Evolutionary conservation across 2,797 vertebrate species (phyloP), one percentile per base, ranked within the genome.

Genomic region (Threskiornis aethiopicus): DNA sequence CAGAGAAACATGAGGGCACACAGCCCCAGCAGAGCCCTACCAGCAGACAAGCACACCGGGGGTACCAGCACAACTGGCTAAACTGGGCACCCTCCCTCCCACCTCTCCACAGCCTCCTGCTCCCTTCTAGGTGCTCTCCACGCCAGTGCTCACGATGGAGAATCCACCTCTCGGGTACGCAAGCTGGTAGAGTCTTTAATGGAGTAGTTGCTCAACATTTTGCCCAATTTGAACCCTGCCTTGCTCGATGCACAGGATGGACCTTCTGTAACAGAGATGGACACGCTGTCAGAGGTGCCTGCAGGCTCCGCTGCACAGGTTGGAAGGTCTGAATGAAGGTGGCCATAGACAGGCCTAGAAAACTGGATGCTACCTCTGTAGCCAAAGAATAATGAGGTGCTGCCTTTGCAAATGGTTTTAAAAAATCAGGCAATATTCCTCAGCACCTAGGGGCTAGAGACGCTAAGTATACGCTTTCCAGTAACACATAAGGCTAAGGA

Each of bases 171-270:
- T 26, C 13, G 1, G 5, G 35, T 46, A 8, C 0, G 1, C 28
- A 11, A 8, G 13, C 37, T n/a, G 19, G 21, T 2, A 11, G 3
- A 6, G 20, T 5, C 29, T 39, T 54, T 29, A 47, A 26, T 13
- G 10, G 9, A 51, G 33, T 0, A 33, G 16, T 20, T 16, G 6
- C 41, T 17, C n/a, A 41, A 19, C 21, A 20, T 35, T 64, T 39
- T 35, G 16, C 29, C 26, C 35, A 22, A 0, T 44, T 28, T 14
- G n/a, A 44, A 24, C 29, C 14, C 29, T 29, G 10, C 11, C n/a
- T 26, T 1, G 2, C 49, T 46, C 25, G 1, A 24, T 0, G 28
- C 17, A 26, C 33, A 31, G 51, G 17, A 3, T 16, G 26, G 20
- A 33, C 44, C 39, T 44, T 44, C 29, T 18, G 11, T 5, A 22